Evolutionary conservation across 2,113 vertebrate species (phyloP).

Genomic region (Rhabdomys dilectus): DNA sequence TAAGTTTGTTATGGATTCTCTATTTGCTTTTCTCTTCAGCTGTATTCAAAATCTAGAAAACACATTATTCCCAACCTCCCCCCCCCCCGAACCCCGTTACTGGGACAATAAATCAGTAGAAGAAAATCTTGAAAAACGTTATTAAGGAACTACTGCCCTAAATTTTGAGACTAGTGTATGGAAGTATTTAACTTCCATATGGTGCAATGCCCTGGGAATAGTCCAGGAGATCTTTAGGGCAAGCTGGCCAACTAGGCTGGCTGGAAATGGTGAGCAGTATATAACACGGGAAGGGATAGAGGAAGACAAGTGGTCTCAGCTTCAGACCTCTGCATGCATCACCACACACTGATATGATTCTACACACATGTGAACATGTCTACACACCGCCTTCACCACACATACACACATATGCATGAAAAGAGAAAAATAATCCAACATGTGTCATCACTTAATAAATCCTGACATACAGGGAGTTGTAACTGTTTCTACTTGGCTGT

Average conservation of each 20-base stretch:
- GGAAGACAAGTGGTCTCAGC: background rate
- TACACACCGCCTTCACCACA: background rate
- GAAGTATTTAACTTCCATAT: background rate
- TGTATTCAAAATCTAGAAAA: slow-evolving; percentile 1
- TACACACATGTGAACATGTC: too few species aligned
- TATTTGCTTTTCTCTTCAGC: background rate
- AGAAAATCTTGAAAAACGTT: background rate
- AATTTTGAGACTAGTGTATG: slow-evolving; percentile 36
- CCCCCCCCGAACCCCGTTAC: too few species aligned
- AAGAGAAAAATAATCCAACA: background rate
- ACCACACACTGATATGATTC: background rate
- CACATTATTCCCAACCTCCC: background rate
- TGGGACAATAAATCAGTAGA: background rate
- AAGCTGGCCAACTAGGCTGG: background rate
- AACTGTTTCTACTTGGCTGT: background rate
- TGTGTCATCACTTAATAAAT: background rate
- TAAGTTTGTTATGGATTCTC: slow-evolving; percentile 69
- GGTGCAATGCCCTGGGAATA: too few species aligned
- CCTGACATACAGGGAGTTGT: background rate
- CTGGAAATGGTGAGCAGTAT: background rate
- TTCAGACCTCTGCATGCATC: background rate
- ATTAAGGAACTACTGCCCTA: background rate
- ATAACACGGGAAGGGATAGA: background rate
- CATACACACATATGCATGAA: background rate
- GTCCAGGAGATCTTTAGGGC: background rate